A percentile compares a stretch with the other conserved stretches of the same genome.
Evolutionary conservation across 2,888 invertebrate genomes (phyloP).

Genomic region (Atherix ibis): DNA sequence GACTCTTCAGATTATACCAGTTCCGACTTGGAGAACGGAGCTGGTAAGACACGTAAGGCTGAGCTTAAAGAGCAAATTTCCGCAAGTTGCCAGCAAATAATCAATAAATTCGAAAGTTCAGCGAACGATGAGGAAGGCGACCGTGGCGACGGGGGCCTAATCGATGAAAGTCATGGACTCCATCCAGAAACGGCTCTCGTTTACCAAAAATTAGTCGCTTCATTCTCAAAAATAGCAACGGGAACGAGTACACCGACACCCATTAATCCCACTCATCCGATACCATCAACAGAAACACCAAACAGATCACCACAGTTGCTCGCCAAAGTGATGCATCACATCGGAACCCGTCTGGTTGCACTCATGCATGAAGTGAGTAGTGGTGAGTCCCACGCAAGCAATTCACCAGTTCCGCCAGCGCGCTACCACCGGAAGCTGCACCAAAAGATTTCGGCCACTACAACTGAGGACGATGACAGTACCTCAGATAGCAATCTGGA

Average conservation of each 20-base stretch:
- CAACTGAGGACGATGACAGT: constrained; percentile 34
- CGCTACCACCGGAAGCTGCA: constrained; percentile 41
- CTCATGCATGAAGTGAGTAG: constrained; percentile 85
- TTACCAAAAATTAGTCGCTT: constrained; percentile 74
- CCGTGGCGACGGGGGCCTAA: constrained; percentile 35
- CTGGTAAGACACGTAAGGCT: constrained; percentile 41
- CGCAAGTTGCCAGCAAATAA: constrained; percentile 75
- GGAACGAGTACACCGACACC: constrained; percentile 31
- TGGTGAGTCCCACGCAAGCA: constrained; percentile 44
- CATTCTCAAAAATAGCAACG: constrained; percentile 60
- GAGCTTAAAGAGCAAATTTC: constrained; percentile 72
- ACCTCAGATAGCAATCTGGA: constrained; percentile 43
- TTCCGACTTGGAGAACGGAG: constrained; percentile 62
- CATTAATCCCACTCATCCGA: constrained; percentile 20
- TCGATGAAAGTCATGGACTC: constrained; percentile 35
- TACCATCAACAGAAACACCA: constrained; percentile 34
- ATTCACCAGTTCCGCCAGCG: constrained; percentile 41
- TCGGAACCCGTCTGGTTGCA: constrained; percentile 70
- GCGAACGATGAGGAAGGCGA: constrained; percentile 42
- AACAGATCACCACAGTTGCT: constrained; percentile 68
- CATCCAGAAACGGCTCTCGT: constrained; percentile 68
- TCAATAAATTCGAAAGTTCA: constrained; percentile 60
- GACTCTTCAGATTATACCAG: constrained; percentile 86
- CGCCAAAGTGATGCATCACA: constrained; percentile 84
- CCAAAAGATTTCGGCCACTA: constrained; percentile 38